Evolutionary conservation across 2,888 invertebrate genomes (phyloP).

Genomic region (Margaritifera margaritifera): DNA sequence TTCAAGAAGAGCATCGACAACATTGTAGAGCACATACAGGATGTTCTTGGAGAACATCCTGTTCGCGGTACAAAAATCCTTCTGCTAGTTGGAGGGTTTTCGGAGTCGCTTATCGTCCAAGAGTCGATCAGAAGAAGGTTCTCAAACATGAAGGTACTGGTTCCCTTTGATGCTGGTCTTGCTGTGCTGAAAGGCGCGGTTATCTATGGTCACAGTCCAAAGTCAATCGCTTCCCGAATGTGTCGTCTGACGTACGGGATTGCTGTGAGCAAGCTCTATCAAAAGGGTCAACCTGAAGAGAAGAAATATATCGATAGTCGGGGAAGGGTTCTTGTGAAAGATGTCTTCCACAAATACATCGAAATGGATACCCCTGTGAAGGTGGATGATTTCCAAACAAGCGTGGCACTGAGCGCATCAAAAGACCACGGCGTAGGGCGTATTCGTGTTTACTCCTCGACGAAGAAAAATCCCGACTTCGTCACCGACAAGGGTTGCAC

Average conservation of each 20-base stretch:
- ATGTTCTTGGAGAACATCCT: slow-evolving; percentile 24
- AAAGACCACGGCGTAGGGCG: slow-evolving; percentile 12
- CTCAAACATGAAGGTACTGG: slow-evolving; percentile 26
- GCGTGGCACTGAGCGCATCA: slow-evolving; percentile 15
- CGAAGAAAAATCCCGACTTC: slow-evolving; percentile 17
- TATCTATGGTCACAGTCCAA: slow-evolving; percentile 34
- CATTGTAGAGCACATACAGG: slow-evolving; percentile 27
- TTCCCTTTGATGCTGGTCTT: slow-evolving; percentile 32
- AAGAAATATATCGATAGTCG: slow-evolving; percentile 11
- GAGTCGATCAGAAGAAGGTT: slow-evolving; percentile 26
- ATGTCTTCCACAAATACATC: slow-evolving; percentile 33
- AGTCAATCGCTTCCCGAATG: slow-evolving; percentile 30
- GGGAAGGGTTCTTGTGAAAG: slow-evolving; percentile 16
- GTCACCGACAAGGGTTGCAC: slow-evolving; percentile 24
- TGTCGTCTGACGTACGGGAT: slow-evolving; percentile 33
- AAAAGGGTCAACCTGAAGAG: slow-evolving; percentile 18
- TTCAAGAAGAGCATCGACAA: slow-evolving; percentile 26
- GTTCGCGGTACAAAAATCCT: slow-evolving; percentile 26
- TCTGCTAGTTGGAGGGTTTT: slow-evolving; percentile 32
- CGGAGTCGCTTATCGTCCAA: slow-evolving; percentile 32
- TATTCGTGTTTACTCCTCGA: slow-evolving; percentile 28
- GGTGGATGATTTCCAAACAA: slow-evolving; percentile 20
- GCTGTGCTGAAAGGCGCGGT: slow-evolving; percentile 37
- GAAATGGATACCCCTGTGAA: slow-evolving; percentile 23
- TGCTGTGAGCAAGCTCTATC: slow-evolving; percentile 22